These are phyloP conservation scores for Theonella swinhoei DNA, from an alignment of 37 sponge, comb jelly and placozoan genomes.

Conservation along the genomic window DNA sequence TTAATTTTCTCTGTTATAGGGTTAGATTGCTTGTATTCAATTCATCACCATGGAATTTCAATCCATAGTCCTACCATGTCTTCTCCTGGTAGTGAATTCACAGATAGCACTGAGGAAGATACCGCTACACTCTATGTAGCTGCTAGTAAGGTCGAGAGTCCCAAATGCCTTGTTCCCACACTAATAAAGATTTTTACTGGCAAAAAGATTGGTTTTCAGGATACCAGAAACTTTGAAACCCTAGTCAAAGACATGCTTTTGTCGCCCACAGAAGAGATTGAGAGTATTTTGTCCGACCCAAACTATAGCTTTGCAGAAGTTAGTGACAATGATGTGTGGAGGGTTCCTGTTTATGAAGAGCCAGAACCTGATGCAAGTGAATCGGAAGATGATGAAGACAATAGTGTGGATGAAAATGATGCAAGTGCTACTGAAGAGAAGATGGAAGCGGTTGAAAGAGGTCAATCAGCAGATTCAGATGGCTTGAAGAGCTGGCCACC, in stretches of 20 bases:
- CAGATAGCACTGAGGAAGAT: conserved; percentile 2
- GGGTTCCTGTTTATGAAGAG: background rate
- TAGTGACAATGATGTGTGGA: conserved; percentile 22
- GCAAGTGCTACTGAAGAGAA: background rate
- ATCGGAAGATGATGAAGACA: conserved; percentile 7
- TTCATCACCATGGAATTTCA: conserved; percentile 8
- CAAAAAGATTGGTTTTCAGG: background rate
- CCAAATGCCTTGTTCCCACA: background rate
- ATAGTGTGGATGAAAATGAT: background rate
- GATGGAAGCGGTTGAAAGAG: background rate
- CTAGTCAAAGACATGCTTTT: background rate
- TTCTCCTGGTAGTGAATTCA: background rate
- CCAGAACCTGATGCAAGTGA: background rate
- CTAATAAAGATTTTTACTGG: conserved; percentile 13
- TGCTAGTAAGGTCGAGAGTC: conserved; percentile 13
- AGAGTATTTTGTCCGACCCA: background rate
- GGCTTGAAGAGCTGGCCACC: conserved; percentile 53
- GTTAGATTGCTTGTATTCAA: conserved; percentile 12
- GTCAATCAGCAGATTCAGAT: background rate
- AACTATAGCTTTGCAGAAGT: background rate
- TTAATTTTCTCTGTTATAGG: conserved; percentile 12
- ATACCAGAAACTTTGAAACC: background rate
- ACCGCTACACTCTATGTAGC: conserved; percentile 22
- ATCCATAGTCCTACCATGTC: background rate
- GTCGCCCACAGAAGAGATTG: background rate